Conservation (phyloP, 2,888 invertebrate species). For the Heteromyza rotundicornis region DNA sequence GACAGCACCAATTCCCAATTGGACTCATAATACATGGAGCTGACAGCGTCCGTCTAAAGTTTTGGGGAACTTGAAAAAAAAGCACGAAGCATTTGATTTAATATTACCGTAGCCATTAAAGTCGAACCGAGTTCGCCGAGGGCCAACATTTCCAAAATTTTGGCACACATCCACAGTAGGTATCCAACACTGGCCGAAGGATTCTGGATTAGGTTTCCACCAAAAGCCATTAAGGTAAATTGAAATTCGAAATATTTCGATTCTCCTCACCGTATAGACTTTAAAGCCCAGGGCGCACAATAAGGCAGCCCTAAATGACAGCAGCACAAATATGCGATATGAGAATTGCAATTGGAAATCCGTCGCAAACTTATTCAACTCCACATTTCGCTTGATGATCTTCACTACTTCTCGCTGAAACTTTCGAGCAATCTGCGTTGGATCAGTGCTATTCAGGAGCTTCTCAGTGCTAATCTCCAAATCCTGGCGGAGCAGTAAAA, state of each 20-base stretch:
- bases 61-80: too few species aligned
- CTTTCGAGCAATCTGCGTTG: conserved; percentile 31
- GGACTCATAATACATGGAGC: conserved; percentile 47
- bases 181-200: conserved; percentile 39
- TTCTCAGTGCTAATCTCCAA: conserved; percentile 29
- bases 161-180: conserved; percentile 44
- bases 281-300: conserved; percentile 51
- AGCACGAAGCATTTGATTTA: neutral
- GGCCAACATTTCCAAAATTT: conserved; percentile 41
- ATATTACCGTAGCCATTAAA: conserved; percentile 40
- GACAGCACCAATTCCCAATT: conserved; percentile 45
- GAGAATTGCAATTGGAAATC: conserved; percentile 43
- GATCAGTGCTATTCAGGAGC: conserved; percentile 29
- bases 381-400: conserved; percentile 36
- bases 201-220: too few species aligned
- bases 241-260: neutral
- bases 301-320: conserved; percentile 44
- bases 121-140: conserved; percentile 46
- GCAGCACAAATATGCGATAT: conserved; percentile 48
- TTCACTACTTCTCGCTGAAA: conserved; percentile 33
- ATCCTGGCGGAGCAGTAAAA: conserved; percentile 40
- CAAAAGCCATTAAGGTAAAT: neutral
- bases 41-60: conserved; percentile 44
- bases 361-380: conserved; percentile 41
- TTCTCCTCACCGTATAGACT: conserved; percentile 40